Evolutionary conservation across 2,888 invertebrate genomes (phyloP).

Genomic region (Limnephilus lunatus): DNA sequence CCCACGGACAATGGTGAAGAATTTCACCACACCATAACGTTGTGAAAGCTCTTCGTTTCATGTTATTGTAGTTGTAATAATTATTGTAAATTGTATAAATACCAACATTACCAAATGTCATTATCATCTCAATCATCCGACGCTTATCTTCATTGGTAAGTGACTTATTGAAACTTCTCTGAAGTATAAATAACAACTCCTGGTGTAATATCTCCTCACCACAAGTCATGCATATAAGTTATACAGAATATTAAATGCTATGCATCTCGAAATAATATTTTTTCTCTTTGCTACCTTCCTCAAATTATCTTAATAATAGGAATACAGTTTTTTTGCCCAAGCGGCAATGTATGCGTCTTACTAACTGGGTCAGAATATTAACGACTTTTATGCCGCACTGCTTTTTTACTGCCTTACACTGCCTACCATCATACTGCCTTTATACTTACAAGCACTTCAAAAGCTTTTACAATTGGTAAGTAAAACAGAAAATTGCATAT

Average conservation of each 20-base stretch:
- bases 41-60: neutral
- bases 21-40: neutral
- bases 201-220: neutral
- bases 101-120: neutral
- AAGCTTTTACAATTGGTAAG: too few species aligned
- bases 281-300: neutral
- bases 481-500: too few species aligned
- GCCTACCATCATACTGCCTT: too few species aligned
- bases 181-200: neutral
- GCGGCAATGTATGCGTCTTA: too few species aligned
- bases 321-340: too few species aligned
- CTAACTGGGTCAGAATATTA: too few species aligned
- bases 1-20: slow-evolving; percentile 34
- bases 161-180: neutral
- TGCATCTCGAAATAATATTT: neutral
- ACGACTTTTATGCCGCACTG: too few species aligned
- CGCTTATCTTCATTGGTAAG: neutral
- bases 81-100: slow-evolving; percentile 1
- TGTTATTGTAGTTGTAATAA: slow-evolving; percentile 39
- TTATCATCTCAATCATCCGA: neutral
- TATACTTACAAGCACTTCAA: too few species aligned
- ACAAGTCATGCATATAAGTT: neutral
- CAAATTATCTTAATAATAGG: neutral
- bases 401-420: too few species aligned
- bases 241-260: neutral